Conservation (phyloP, 1,140 invertebrate genomes). For the Phocides pigmalion region DNA sequence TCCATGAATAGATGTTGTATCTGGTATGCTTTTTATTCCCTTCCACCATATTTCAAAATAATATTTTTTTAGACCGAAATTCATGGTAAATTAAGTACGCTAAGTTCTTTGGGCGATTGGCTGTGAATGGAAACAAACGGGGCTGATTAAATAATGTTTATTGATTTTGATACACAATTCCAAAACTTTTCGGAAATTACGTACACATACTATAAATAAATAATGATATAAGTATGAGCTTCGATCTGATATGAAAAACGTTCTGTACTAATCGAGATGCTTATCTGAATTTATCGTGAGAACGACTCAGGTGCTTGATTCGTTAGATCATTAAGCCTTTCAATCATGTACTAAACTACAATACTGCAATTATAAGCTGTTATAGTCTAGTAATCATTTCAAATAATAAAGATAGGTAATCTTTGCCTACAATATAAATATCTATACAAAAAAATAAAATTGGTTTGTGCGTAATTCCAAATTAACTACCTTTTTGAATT, state of each 20-base stretch:
- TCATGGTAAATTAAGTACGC: not conserved
- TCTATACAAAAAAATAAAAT: too few species aligned
- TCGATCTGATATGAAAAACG: constrained; percentile 1
- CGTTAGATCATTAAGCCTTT: constrained; percentile 15
- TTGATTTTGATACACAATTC: constrained; percentile 13
- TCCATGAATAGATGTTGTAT: constrained; percentile 83
- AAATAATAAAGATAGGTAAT: not conserved
- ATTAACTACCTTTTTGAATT: too few species aligned
- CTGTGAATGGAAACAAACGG: not conserved
- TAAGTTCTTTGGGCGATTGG: not conserved
- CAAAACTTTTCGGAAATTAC: constrained; percentile 1
- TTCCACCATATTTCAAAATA: constrained; percentile 75
- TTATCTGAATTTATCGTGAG: constrained; percentile 20
- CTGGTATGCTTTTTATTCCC: constrained; percentile 70
- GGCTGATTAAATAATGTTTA: constrained; percentile 8
- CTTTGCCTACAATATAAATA: not conserved
- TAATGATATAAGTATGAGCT: constrained; percentile 7
- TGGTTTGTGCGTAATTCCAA: too few species aligned
- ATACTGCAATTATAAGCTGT: constrained; percentile 22
- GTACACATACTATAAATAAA: constrained; percentile 5
- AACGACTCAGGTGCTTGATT: constrained; percentile 19
- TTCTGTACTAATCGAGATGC: constrained; percentile 3
- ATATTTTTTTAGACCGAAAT: constrained; percentile 18
- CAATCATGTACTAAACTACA: constrained; percentile 11
- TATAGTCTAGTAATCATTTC: not conserved